phyloP scores from a whole-genome alignment of 2,888 invertebrate species.

The Melanchra persicariae region DNA sequence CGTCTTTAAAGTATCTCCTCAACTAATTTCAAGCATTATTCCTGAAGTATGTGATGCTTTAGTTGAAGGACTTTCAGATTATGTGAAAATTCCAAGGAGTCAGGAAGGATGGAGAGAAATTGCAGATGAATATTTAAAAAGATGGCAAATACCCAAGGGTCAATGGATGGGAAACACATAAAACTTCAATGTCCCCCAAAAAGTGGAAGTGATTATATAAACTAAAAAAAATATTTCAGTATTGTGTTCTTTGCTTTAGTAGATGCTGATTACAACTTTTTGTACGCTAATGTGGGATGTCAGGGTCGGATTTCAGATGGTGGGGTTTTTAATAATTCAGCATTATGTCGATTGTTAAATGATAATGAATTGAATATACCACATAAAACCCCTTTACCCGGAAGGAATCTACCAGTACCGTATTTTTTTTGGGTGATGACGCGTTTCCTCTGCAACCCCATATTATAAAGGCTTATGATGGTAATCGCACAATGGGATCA shows the following conservation, averaged over 20 bases:
- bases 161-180: conserved; percentile 3
- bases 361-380: conserved; percentile 59
- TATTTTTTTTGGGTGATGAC: conserved; percentile 57
- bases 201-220: conserved; percentile 14
- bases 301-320: conserved; percentile 36
- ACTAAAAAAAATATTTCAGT: conserved; percentile 5
- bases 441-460: conserved; percentile 51
- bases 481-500: conserved; percentile 56
- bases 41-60: conserved; percentile 42
- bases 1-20: conserved; percentile 46
- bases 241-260: conserved; percentile 8
- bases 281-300: conserved; percentile 14
- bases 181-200: background rate
- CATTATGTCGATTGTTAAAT: conserved; percentile 55
- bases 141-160: conserved; percentile 1
- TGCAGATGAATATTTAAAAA: conserved; percentile 14
- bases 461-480: conserved; percentile 62
- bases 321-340: conserved; percentile 58
- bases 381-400: conserved; percentile 57
- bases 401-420: conserved; percentile 49
- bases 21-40: conserved; percentile 45
- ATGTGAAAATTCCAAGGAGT: background rate
- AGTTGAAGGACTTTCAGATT: conserved; percentile 6
- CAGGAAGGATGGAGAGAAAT: background rate
- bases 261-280: conserved; percentile 10